These are phyloP conservation scores for Semibalanus balanoides DNA, from an alignment of 1,140 invertebrate species.

Conservation along the genomic window DNA sequence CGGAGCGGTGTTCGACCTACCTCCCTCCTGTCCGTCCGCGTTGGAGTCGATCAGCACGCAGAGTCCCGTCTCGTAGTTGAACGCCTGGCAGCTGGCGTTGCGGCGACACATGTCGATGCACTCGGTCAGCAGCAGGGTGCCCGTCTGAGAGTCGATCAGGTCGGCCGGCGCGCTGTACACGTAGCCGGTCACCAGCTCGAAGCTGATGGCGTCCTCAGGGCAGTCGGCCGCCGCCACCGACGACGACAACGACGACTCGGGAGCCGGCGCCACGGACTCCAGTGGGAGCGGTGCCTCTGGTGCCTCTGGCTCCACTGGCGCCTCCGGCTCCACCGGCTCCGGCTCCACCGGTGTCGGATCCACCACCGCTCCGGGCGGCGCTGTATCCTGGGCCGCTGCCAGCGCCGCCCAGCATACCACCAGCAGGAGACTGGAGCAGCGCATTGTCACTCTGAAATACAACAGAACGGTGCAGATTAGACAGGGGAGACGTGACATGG, in stretches of 20 bases:
- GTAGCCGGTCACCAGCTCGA: conserved; percentile 38
- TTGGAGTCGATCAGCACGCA: conserved; percentile 36
- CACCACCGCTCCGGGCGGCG: no score
- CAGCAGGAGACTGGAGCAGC: no score
- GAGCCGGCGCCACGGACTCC: neutral
- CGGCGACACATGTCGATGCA: conserved; percentile 33
- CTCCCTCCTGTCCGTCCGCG: conserved; percentile 20
- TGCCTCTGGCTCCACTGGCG: neutral
- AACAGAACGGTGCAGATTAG: no score
- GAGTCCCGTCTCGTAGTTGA: conserved; percentile 40
- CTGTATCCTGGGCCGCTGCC: no score
- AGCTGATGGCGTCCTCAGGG: conserved; percentile 25
- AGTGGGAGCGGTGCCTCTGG: neutral
- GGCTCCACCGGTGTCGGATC: no score
- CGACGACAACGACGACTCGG: no score
- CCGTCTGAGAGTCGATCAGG: conserved; percentile 33
- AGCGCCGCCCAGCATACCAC: no score
- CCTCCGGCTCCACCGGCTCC: neutral
- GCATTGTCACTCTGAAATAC: no score
- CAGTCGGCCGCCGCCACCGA: no score
- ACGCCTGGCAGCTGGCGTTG: conserved; percentile 31
- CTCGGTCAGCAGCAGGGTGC: conserved; percentile 34
- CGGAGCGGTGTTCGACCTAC: no score
- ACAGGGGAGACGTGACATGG: no score
- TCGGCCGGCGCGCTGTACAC: conserved; percentile 34